Evolutionary conservation across 2,888 invertebrate species (phyloP), one percentile per base, ranked within the genome.

Genomic region (Boloria euphrosyne): DNA sequence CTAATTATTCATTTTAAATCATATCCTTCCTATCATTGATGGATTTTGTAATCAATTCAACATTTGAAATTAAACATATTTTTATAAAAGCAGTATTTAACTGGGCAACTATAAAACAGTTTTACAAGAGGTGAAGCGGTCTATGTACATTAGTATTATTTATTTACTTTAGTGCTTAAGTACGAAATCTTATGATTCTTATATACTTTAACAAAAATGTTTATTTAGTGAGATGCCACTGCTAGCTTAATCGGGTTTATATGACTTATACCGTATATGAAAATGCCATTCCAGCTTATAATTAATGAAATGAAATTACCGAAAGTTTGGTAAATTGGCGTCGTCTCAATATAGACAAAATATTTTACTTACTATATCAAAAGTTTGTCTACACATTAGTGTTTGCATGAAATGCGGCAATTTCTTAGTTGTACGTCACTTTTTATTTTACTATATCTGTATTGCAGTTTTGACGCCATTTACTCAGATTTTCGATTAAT

Each of bases 81-180:
- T 53, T 6, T n/a, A 14, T 6, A 22, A 5, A 22, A 27, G 14
- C 3, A 18, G 43, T 7, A 14, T 38, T 38, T 1, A 14, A 43
- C 38, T 38, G 43, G 17, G 31, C 14, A 44, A 10, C 38, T 43
- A 17, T 44, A 44, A 7, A 17, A 18, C 6, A n/a, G n/a, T 14
- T 16, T 57, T 57, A 1, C 22, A 16, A 16, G 67, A 69, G 65
- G 70, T 69, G 70, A 58, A 80, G 78, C 79, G 80, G 80, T 77
- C 78, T 74, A 71, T 90, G 85, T 90, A 89, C 77, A 86, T 87
- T 90, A 89, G 90, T 90, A 90, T 91, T 91, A 91, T 90, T 90
- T 90, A 90, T 91, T 91, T 86, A 86, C 73, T 83, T 84, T 90
- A 91, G 89, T 74, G 84, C 84, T 80, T 90, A 89, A 89, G 89